Conservation (phyloP, 2,888 invertebrate genomes). For the Folsomia manolachei region DNA sequence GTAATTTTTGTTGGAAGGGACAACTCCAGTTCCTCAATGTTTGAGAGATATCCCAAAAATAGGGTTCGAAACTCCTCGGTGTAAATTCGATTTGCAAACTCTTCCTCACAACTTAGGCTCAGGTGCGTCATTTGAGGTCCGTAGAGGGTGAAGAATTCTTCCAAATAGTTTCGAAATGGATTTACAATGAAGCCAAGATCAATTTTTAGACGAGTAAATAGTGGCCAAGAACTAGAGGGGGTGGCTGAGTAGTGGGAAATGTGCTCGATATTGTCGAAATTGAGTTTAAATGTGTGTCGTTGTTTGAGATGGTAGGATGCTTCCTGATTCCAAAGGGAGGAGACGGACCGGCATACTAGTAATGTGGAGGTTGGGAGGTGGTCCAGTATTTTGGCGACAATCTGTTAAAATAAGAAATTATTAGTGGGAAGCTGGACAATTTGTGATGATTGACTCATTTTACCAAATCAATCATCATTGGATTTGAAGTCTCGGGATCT, state of each 20-base stretch:
- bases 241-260: slow-evolving; percentile 16
- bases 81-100: slow-evolving; percentile 30
- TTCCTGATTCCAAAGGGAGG: slow-evolving; percentile 30
- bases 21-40: slow-evolving; percentile 30
- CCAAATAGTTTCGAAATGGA: slow-evolving; percentile 25
- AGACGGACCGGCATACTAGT: slow-evolving; percentile 31
- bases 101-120: slow-evolving; percentile 36
- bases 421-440: not conserved
- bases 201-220: slow-evolving; percentile 30
- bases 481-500: slow-evolving; percentile 15
- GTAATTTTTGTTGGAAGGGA: slow-evolving; percentile 38
- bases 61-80: slow-evolving; percentile 36
- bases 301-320: slow-evolving; percentile 29
- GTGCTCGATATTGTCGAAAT: slow-evolving; percentile 33
- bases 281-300: slow-evolving; percentile 26
- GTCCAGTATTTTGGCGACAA: slow-evolving; percentile 28
- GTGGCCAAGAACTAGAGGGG: not conserved
- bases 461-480: slow-evolving; percentile 37
- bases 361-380: slow-evolving; percentile 24
- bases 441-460: slow-evolving; percentile 2
- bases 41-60: slow-evolving; percentile 26
- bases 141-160: slow-evolving; percentile 25
- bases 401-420: slow-evolving; percentile 17
- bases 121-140: slow-evolving; percentile 24
- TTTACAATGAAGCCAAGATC: slow-evolving; percentile 32